A percentile compares a stretch with the other conserved stretches of the same genome.
phyloP scores from a whole-genome alignment of 2,113 vertebrate genomes.

The Phocoena sinus region DNA sequence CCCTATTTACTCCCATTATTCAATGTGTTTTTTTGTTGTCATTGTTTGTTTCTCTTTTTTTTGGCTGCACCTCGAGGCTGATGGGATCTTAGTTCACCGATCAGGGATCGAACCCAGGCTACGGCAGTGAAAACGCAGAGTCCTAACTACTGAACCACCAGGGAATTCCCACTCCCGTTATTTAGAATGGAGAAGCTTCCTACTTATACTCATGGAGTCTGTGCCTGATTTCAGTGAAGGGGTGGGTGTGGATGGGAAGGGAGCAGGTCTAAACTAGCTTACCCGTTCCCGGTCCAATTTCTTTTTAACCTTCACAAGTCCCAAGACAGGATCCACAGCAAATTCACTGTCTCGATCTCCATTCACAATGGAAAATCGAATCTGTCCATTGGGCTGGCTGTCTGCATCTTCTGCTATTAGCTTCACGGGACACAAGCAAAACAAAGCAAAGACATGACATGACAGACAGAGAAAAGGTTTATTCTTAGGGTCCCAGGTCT shows the following conservation, averaged over 20 bases:
- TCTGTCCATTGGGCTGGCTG: slow-evolving; percentile 90
- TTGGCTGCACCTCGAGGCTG: too few relatives aligned
- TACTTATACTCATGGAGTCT: not conserved
- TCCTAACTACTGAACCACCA: not conserved
- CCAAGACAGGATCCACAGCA: slow-evolving; percentile 89
- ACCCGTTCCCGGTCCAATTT: slow-evolving; percentile 95
- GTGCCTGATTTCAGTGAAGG: not conserved
- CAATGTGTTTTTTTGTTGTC: too few relatives aligned
- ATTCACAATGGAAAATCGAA: slow-evolving; percentile 91
- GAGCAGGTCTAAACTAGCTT: slow-evolving; percentile 65
- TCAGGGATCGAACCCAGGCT: too few relatives aligned
- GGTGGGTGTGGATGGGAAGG: not conserved
- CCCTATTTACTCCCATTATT: not conserved
- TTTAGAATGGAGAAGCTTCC: not conserved
- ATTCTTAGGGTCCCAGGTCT: not conserved
- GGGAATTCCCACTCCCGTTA: not conserved
- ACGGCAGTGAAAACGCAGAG: too few relatives aligned
- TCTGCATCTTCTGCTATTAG: slow-evolving; percentile 94
- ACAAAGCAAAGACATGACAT: not conserved
- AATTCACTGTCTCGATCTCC: slow-evolving; percentile 94
- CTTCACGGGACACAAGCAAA: slow-evolving; percentile 75
- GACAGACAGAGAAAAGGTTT: not conserved
- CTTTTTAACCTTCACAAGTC: slow-evolving; percentile 94
- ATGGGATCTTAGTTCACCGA: too few relatives aligned
- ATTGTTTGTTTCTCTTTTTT: too few relatives aligned